Base-by-base conservation (phyloP, 2,888 invertebrate species). In the Scaptomyza cyrtandrae region DNA sequence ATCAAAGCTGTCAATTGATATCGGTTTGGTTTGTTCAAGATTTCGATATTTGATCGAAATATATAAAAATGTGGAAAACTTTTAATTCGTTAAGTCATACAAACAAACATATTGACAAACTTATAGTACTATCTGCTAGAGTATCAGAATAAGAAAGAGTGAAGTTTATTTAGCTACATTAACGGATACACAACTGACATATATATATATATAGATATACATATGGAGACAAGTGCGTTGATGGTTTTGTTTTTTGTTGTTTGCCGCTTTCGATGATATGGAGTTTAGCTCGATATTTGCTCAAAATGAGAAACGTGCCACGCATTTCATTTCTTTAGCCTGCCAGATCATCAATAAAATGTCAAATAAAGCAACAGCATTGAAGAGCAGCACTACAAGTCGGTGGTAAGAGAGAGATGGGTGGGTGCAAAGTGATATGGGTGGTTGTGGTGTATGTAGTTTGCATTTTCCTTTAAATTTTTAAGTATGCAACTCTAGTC, bases 301-400 rank as follows among this genome's bases (percentile, higher is more conserved):
- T 63, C 80, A 68, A 84, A 84, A 88, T 84, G 88, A 84, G 80
- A 88, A 80, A 84, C 83, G 83, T 84, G 83, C 83, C 57, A 55
- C 64, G 83, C 83, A 88, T 88, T 87, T 69, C 55, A 45, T 60
- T 64, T 66, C 37, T 60, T 50, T 62, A 31, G 58, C 49, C 44
- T 41, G 43, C 48, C 58, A 60, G 65, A 71, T 81, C 88, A 84
- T 84, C 88, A 84, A 84, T 84, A 88, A 82, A 86, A 80, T 78
- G 88, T 88, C 86, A 77, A 83, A 88, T 88, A 85, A 81, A 59
- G 60, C 19, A 16, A 57, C 39, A 74, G 49, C 52, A 57, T 49
- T 41, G 41, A 53, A 65, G 63, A 66, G 64, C 66, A 37, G 9
- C 39, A 54, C 24, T 3, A 14, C 24, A 29, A 4, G 14, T 14